Evolutionary conservation across 2,797 vertebrate genomes (phyloP), one percentile per base, ranked within the genome.

Genomic region (Emys orbicularis): DNA sequence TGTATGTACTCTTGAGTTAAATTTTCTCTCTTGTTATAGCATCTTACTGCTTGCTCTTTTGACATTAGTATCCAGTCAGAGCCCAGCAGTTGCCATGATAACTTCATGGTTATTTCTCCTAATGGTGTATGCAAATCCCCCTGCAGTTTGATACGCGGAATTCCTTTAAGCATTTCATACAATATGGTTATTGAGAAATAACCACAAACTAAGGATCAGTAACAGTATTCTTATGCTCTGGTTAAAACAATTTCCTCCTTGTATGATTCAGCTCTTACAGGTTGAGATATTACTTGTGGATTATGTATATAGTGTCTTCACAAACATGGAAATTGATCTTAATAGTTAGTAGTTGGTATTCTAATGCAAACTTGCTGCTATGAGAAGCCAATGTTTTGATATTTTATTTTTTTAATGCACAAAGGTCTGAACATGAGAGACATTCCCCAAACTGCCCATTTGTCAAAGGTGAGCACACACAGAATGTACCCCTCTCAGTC

Each of bases 401-500:
- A 1, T 97, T 57, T 93, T 41, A 21, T 92, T 90, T 83, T 93
- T 97, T 97, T 93, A 80, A 89, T 92, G 5, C 87, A 54, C 90
- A 61, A 97, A 99, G 99, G 99, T 99, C 99, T 5, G 99, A 99
- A 98, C 99, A 99, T 4, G 99, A 99, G 98, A 98, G 99, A 94
- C 99, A 99, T 98, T 99, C 99, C 97, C 99, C 99, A 85, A 99
- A 99, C 95, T 99, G 99, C 97, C 99, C 99, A 0, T 99, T 99
- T 98, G 99, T 99, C 90, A 99, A 99, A 98, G 99, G 99, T 34
- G 99, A 99, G 96, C 99, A 99, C 98, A 99, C 99, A 2, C 99
- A 99, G 98, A 99, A 99, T 59, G 99, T 99, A 96, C 99, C 99
- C 9, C 98, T 99, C 94, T 99, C 99, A 0, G 99, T 99, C 96